These are phyloP conservation scores for Brienomyrus longianalis DNA, from an alignment of 2,113 vertebrate species.

Conservation along the genomic window DNA sequence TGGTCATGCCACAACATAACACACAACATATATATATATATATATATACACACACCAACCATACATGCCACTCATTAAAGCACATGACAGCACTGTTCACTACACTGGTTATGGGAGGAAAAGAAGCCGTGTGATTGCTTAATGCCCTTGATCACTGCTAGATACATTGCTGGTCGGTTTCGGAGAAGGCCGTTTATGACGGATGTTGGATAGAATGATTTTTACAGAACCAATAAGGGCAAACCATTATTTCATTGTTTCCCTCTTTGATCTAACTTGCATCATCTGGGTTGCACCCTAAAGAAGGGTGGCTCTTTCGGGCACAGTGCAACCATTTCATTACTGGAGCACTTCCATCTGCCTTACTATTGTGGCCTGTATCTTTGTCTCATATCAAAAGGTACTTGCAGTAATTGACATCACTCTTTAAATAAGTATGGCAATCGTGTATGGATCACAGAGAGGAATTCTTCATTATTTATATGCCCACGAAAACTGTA, in stretches of 20 bases:
- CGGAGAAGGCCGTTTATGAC: background rate
- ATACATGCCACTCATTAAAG: background rate
- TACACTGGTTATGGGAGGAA: background rate
- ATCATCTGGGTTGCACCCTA: slow-evolving; percentile 13
- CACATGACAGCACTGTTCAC: background rate
- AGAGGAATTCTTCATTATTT: slow-evolving; percentile 39
- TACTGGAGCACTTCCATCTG: slow-evolving; percentile 27
- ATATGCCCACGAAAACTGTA: slow-evolving; percentile 4
- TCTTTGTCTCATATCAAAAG: slow-evolving; percentile 22
- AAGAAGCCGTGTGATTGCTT: background rate
- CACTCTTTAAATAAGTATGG: background rate
- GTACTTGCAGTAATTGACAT: slow-evolving; percentile 13
- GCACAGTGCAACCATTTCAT: slow-evolving; percentile 33
- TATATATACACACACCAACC: background rate
- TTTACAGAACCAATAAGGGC: background rate
- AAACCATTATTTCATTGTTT: slow-evolving; percentile 17
- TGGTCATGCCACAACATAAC: background rate
- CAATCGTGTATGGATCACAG: slow-evolving; percentile 24
- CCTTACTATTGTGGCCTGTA: slow-evolving; percentile 18
- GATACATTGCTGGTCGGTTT: background rate
- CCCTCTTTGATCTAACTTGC: slow-evolving; percentile 10
- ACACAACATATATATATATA: background rate
- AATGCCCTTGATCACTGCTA: background rate
- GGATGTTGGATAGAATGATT: background rate
- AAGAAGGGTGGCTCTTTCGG: slow-evolving; percentile 19